Evolutionary conservation across 30 jellyfish, hydroid and myxozoan genomes (phyloP), one percentile per base, ranked within the genome.

Genomic region (Pelagia noctiluca): DNA sequence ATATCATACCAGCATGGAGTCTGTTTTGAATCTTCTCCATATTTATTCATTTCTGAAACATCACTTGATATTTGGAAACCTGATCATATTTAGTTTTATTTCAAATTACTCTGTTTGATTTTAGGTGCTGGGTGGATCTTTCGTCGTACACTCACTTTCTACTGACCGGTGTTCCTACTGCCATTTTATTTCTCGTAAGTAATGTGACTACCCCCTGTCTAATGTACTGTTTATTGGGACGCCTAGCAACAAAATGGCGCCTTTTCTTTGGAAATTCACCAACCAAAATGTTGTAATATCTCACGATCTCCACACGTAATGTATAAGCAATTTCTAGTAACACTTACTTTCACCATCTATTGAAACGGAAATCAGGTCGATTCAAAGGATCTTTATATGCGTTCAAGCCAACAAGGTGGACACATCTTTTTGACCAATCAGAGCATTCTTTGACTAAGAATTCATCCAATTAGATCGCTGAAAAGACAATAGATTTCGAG

Each of bases 111-210:
- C 23, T 19, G 2, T 68, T 25, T 19, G 28, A 4, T 70, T 63
- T 21, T 42, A 87, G 96, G 96, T 87, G 96, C 50, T 87, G 96
- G 96, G 69, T 87, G 23, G 91, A 87, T 78, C 64, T 69, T 42
- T 87, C 96, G 0, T 87, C 89, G 32, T 68, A 71, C 48, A 66
- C 91, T 12, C 90, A 71, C 47, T 72, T 87, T 25, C 82, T 87
- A 52, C 85, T 87, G 1, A 69, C 88, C 48, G 96, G 96, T 28
- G 49, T 71, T 35, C 96, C 96, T 35, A 76, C 81, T n/a, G 50
- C 47, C 35, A 12, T 67, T 48, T 67, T 87, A 46, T 78, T 87
- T 57, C 33, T 77, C 3, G 96, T 87, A 33, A 69, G 91, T 78
- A 62, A 24, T 22, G 0, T 1, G 0, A 0, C 46, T 24, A 19